Evolutionary conservation across 1,140 invertebrate genomes (phyloP).

Genomic region (Brachionus manjavacas): DNA sequence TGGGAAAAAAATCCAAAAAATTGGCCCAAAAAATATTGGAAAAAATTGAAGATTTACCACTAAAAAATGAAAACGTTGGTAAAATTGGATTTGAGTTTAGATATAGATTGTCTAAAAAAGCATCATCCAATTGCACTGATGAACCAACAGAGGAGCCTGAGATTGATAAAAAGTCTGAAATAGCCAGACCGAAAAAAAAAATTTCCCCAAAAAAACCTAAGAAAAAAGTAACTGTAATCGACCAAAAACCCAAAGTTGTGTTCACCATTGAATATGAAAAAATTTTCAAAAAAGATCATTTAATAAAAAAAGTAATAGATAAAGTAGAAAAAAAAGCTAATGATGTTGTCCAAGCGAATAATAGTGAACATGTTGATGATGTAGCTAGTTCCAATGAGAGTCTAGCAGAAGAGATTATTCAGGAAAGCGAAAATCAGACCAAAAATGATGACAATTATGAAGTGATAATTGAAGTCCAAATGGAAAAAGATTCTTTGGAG

Average conservation of each 20-base stretch:
- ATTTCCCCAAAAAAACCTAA: background rate
- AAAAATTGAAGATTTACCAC: background rate
- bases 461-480: background rate
- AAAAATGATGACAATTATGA: background rate
- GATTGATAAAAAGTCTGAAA: background rate
- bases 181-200: background rate
- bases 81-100: constrained; percentile 13
- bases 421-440: background rate
- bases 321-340: background rate
- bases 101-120: background rate
- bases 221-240: background rate
- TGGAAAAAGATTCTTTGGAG: background rate
- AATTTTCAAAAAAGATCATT: constrained; percentile 9
- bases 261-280: background rate
- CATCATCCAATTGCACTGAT: background rate
- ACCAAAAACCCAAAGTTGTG: constrained; percentile 8
- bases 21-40: background rate
- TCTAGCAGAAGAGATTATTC: background rate
- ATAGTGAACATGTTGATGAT: background rate
- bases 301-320: constrained; percentile 5
- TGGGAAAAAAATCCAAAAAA: background rate
- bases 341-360: background rate
- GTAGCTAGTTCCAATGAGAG: background rate
- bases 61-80: constrained; percentile 2
- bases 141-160: background rate